Evolutionary conservation across 2,888 invertebrate species (phyloP).

Genomic region (Oscheius sp.): DNA sequence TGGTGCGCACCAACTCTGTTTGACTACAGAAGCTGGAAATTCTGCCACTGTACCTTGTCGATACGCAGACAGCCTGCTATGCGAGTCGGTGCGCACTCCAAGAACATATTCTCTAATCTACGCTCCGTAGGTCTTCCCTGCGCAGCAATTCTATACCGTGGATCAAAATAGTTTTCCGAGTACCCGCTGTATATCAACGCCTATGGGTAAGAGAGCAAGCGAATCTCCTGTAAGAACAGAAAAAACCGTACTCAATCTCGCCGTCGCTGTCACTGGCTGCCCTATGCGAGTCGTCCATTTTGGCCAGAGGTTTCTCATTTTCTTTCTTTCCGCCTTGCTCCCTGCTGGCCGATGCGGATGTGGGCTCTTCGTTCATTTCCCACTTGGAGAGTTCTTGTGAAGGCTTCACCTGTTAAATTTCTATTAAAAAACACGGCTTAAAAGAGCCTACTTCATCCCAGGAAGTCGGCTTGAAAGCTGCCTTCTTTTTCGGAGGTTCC

Average conservation of each 20-base stretch:
- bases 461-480: constrained; percentile 14
- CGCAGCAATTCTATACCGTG: too few relatives aligned
- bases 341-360: constrained; percentile 5
- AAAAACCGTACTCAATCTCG: constrained; percentile 18
- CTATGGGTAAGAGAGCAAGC: too few relatives aligned
- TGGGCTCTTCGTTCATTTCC: constrained; percentile 35
- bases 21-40: too few relatives aligned
- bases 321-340: neutral
- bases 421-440: neutral
- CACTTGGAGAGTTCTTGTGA: constrained; percentile 39
- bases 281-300: neutral
- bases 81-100: too few relatives aligned
- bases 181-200: too few relatives aligned
- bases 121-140: too few relatives aligned
- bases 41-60: too few relatives aligned
- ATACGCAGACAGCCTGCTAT: too few relatives aligned
- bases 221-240: too few relatives aligned
- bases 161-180: too few relatives aligned
- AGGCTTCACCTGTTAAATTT: constrained; percentile 16
- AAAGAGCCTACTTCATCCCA: constrained; percentile 39
- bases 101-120: too few relatives aligned
- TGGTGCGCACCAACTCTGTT: too few relatives aligned
- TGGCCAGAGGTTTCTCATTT: neutral
- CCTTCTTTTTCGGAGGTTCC: constrained; percentile 24
- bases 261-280: constrained; percentile 32